Evolutionary conservation across 2,113 vertebrate species (phyloP).

Genomic region (Rhea pennata): DNA sequence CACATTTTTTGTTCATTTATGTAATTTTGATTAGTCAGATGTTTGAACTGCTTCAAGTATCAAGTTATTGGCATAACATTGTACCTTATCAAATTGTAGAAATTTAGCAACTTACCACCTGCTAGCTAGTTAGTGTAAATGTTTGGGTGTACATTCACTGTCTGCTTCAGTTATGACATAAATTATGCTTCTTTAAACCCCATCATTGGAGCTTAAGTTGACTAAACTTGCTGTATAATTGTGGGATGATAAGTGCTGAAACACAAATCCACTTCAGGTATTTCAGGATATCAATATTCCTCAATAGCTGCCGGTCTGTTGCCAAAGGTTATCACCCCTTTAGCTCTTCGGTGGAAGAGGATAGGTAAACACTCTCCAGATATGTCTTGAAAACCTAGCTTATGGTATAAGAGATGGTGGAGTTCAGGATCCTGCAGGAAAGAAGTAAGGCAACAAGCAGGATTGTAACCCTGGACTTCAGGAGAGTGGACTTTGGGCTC

Average conservation of each 20-base stretch:
- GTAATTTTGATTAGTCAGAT: background rate
- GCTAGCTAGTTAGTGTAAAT: background rate
- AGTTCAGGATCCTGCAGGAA: too few species aligned
- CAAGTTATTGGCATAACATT: background rate
- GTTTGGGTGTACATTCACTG: background rate
- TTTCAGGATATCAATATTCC: background rate
- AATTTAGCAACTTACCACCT: background rate
- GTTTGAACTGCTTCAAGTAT: background rate
- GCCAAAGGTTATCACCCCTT: background rate
- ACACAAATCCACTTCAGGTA: background rate
- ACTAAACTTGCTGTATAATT: background rate
- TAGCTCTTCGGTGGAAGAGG: background rate
- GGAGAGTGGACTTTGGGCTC: too few species aligned
- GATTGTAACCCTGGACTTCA: too few species aligned
- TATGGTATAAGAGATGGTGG: background rate
- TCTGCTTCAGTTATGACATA: background rate
- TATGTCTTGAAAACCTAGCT: background rate
- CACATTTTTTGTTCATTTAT: background rate
- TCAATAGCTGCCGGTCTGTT: background rate
- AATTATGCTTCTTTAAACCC: background rate
- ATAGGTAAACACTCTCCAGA: background rate
- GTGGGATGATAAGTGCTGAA: background rate
- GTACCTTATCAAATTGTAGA: background rate
- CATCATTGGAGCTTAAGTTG: background rate
- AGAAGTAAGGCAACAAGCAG: too few species aligned